Percentiles rank a stretch among this genome's conserved stretches.
These are phyloP conservation scores for Myotis vivesi DNA, from an alignment of 2,797 vertebrate genomes.

Conservation along the genomic window DNA sequence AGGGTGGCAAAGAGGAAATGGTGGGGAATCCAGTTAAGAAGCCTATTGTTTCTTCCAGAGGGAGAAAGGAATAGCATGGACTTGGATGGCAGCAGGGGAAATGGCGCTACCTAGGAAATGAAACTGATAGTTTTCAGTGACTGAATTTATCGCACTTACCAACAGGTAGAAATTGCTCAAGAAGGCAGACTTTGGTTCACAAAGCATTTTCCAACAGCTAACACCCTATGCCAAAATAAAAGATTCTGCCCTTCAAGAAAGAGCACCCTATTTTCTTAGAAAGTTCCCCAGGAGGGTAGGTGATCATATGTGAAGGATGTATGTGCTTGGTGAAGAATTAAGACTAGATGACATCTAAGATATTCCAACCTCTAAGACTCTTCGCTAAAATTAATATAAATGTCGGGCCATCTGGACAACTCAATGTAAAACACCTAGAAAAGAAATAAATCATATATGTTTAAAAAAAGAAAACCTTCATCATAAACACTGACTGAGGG, in stretches of 20 bases:
- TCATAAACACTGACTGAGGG: not conserved
- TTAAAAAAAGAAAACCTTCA: constrained; percentile 4
- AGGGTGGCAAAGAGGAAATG: not conserved
- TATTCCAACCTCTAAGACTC: not conserved
- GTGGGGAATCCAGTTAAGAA: not conserved
- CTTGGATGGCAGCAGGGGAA: not conserved
- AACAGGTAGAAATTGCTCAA: not conserved
- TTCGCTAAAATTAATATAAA: not conserved
- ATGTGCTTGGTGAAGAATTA: not conserved
- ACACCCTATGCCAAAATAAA: not conserved
- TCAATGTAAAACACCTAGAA: not conserved
- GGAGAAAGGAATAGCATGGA: not conserved
- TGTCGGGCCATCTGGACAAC: not conserved
- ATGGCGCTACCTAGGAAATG: not conserved
- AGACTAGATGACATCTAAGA: not conserved
- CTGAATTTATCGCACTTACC: not conserved
- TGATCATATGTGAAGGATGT: not conserved
- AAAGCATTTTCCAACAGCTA: not conserved
- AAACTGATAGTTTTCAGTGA: not conserved
- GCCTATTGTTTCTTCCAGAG: not conserved
- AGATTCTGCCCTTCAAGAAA: not conserved
- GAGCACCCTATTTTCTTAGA: not conserved
- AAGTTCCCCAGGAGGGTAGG: not conserved
- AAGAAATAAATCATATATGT: not conserved
- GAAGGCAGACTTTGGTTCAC: not conserved